Evolutionary conservation across 1,140 invertebrate genomes (phyloP).

Genomic region (Rhagoletis pomonella): DNA sequence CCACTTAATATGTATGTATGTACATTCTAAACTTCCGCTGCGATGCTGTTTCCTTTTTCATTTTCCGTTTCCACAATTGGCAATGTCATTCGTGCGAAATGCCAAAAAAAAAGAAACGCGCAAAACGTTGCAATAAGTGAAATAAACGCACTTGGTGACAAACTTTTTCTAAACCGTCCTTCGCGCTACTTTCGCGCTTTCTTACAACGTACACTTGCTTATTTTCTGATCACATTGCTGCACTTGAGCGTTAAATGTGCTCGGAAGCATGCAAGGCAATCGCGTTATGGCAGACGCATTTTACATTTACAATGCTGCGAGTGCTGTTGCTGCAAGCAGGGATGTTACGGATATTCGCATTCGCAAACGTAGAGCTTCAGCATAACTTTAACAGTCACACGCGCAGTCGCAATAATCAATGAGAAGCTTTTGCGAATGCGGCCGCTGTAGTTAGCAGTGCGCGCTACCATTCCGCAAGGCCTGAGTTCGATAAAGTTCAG

Average conservation of each 20-base stretch:
- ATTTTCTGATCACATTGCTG: not conserved
- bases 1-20: not conserved
- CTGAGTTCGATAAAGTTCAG: no score
- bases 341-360: no score
- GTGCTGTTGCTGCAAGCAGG: no score
- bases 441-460: no score
- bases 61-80: constrained; percentile 49
- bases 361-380: no score
- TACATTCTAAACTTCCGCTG: constrained; percentile 4
- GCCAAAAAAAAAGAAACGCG: not conserved
- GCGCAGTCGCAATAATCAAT: no score
- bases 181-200: not conserved
- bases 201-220: not conserved
- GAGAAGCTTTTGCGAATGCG: no score
- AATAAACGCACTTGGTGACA: not conserved
- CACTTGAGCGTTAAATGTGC: constrained; percentile 35
- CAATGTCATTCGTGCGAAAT: not conserved
- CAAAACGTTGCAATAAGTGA: constrained; percentile 13
- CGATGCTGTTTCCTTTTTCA: constrained; percentile 5
- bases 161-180: not conserved
- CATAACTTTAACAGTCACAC: no score
- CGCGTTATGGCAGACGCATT: not conserved
- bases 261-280: constrained; percentile 32
- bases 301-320: not conserved
- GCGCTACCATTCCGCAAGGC: no score